Evolutionary conservation across 2,888 invertebrate species (phyloP), one percentile per base, ranked within the genome.

Genomic region (Silvanus unidentatus): DNA sequence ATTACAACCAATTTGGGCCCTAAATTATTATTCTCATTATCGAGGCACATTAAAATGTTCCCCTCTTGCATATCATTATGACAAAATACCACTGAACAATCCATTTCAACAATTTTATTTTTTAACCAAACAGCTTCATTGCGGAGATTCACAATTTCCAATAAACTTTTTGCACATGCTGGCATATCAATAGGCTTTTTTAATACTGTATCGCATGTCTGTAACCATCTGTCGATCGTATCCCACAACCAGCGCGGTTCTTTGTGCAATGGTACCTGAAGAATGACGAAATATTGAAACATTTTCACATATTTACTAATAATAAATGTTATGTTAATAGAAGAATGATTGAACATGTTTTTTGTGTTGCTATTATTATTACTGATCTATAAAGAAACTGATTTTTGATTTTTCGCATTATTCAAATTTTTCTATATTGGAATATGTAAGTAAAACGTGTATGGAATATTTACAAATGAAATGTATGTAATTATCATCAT

Each of bases 11-110:
- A 53, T 42, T 65, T 57, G 2, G 63, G 58, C 16, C 65, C 62
- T 10, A 55, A 58, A 30, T 53, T 54, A 34, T 57, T 56, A 37
- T 58, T 58, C 22, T 63, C 59, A 28, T 53, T 57, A 37, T 74
- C 76, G 52, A 76, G 73, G 35, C 73, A 72, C 47, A 80, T 64
- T n/a, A 83, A 68, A 55, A 83, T 81, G 65, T 81, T 79, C 71
- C 91, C 95, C 75, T 94, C 94, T 68, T 96, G 95, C 75, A 95
- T 76, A 64, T 96, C 96, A 67, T 96, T 96, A 69, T 96, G 96
- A 57, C 92, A 93, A 72, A 96, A 96, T 0, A 91, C 85, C 0
- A 95, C 92, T 0, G 92, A 89, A 32, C 88, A 89, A 0, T 78
- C 74, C 0, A 79, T 75, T 0, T 72, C 66, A 0, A 77, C 75